Conservation (phyloP, 2,113 vertebrate genomes). For the Apodemus sylvaticus region DNA sequence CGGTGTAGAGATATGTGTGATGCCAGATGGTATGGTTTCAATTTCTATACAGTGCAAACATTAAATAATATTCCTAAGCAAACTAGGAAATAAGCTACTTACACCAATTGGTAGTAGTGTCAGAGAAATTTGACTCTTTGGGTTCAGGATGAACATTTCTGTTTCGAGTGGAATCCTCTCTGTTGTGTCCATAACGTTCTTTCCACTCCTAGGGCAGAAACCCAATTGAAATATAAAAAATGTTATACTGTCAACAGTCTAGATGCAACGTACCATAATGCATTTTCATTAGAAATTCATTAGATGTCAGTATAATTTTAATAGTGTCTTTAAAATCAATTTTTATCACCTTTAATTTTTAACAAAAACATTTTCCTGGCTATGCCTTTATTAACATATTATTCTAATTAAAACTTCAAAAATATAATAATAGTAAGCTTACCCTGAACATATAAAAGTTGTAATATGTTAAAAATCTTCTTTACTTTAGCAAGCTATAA, state of each 20-base stretch:
- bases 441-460: not conserved
- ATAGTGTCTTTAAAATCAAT: conserved; percentile 5
- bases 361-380: conserved; percentile 41
- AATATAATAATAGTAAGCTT: not conserved
- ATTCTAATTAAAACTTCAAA: not conserved
- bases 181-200: conserved; percentile 92
- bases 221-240: not conserved
- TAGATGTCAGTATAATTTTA: conserved; percentile 17
- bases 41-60: not conserved
- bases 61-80: not conserved
- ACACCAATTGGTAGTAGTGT: conserved; percentile 85
- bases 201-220: conserved; percentile 90
- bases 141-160: conserved; percentile 88
- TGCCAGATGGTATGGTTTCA: not conserved
- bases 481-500: not conserved
- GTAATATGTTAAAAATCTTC: conserved; percentile 9
- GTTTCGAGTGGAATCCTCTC: conserved; percentile 89
- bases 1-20: not conserved
- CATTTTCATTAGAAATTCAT: conserved; percentile 46
- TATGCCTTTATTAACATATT: conserved; percentile 12
- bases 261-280: not conserved
- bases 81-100: conserved; percentile 78
- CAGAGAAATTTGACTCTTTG: conserved; percentile 90
- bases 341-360: not conserved
- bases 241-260: not conserved